phyloP scores from a whole-genome alignment of 1,140 invertebrate species.

The Melipona quadrifasciata region DNA sequence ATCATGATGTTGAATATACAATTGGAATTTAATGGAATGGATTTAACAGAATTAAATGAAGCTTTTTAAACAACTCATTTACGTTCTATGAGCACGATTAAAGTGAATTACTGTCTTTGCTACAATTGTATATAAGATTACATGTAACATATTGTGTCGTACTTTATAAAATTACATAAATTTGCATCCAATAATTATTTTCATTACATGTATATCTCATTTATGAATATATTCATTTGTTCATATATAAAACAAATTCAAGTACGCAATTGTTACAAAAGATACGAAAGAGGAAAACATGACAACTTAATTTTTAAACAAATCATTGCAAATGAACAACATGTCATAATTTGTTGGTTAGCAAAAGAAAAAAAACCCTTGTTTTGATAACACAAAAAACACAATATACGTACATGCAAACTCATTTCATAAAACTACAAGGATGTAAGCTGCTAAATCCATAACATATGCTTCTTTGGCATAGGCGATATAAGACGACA shows the following conservation, averaged over 20 bases:
- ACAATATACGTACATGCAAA: constrained; percentile 9
- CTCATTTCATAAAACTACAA: constrained; percentile 1
- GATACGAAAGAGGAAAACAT: neutral
- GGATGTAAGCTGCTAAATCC: neutral
- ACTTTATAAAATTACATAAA: neutral
- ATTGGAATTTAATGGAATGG: neutral
- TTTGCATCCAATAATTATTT: neutral
- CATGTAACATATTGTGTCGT: neutral
- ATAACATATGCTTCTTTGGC: neutral
- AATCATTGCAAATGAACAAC: neutral
- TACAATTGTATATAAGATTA: neutral
- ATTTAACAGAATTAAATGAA: constrained; percentile 11
- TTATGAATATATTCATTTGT: neutral
- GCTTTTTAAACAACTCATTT: neutral
- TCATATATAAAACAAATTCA: neutral
- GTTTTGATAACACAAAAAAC: constrained; percentile 22
- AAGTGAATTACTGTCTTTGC: neutral
- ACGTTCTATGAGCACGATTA: neutral
- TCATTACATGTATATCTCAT: neutral
- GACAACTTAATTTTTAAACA: neutral
- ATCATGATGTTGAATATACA: neutral
- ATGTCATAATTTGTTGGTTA: neutral
- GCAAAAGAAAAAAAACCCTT: neutral
- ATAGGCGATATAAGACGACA: neutral
- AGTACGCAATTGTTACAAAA: neutral